phyloP scores from a whole-genome alignment of 2,113 vertebrate genomes.

The Solea solea region DNA sequence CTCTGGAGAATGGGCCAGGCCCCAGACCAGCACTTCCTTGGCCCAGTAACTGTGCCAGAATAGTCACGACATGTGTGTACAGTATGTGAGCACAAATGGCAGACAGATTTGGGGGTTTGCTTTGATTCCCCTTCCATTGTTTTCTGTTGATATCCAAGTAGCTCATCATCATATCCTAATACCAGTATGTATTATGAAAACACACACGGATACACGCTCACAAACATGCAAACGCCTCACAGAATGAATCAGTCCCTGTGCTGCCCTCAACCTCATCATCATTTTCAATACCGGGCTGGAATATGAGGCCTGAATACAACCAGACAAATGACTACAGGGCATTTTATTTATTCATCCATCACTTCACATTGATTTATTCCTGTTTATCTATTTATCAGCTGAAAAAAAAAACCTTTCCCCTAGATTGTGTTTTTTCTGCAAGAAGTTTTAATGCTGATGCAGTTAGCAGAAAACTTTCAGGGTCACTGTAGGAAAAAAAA shows the following conservation, averaged over 20 bases:
- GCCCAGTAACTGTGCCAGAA: slow-evolving; percentile 77
- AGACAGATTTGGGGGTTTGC: slow-evolving; percentile 78
- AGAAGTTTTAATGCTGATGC: slow-evolving; percentile 56
- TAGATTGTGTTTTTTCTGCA: slow-evolving; percentile 50
- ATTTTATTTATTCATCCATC: slow-evolving; percentile 80
- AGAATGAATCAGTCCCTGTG: slow-evolving; percentile 29
- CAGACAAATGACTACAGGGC: slow-evolving; percentile 78
- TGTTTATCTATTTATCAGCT: slow-evolving; percentile 80
- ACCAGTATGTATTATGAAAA: slow-evolving; percentile 41
- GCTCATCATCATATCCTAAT: slow-evolving; percentile 64
- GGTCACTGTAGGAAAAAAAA: slow-evolving; percentile 44
- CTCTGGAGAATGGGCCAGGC: slow-evolving; percentile 76
- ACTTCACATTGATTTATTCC: slow-evolving; percentile 78
- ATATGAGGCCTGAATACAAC: slow-evolving; percentile 69
- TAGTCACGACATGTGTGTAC: slow-evolving; percentile 79
- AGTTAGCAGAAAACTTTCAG: slow-evolving; percentile 64
- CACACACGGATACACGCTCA: slow-evolving; percentile 23
- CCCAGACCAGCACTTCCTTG: slow-evolving; percentile 78
- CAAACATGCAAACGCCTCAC: slow-evolving; percentile 19
- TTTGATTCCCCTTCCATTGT: slow-evolving; percentile 72
- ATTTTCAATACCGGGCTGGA: slow-evolving; percentile 63
- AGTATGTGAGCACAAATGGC: slow-evolving; percentile 78
- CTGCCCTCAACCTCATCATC: slow-evolving; percentile 59
- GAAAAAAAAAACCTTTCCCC: slow-evolving; percentile 35
- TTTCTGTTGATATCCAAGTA: slow-evolving; percentile 62